A percentile compares a stretch with the other conserved stretches of the same genome.
These are phyloP conservation scores for Lithosia quadra DNA, from an alignment of 2,888 invertebrate species.

Conservation along the genomic window DNA sequence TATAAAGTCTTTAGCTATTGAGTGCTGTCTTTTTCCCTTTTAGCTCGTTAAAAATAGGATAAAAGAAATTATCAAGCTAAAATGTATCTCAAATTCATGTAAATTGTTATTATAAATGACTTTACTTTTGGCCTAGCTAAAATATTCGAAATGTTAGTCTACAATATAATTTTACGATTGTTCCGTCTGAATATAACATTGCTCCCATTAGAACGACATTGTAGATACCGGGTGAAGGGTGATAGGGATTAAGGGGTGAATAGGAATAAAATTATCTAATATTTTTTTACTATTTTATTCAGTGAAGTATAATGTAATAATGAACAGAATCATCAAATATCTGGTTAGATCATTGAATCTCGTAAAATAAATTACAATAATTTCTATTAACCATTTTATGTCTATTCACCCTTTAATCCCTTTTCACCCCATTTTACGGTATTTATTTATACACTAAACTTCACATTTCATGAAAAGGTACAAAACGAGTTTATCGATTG, in stretches of 20 bases:
- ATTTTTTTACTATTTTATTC: too few species aligned
- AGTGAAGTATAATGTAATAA: too few species aligned
- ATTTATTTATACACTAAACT: constrained; percentile 8
- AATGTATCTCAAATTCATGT: background rate
- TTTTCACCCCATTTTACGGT: background rate
- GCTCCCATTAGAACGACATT: too few species aligned
- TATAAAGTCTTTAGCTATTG: background rate
- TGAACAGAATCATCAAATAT: too few species aligned
- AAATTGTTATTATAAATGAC: background rate
- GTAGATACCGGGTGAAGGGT: too few species aligned
- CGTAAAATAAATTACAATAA: too few species aligned
- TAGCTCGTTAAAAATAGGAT: background rate
- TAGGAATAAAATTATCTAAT: too few species aligned
- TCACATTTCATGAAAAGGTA: constrained; percentile 56
- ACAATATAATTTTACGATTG: constrained; percentile 10
- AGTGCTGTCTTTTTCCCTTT: background rate
- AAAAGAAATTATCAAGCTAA: background rate
- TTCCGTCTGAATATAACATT: constrained; percentile 6
- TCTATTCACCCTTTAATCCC: background rate
- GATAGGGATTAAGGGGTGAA: too few species aligned
- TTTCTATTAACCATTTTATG: too few species aligned
- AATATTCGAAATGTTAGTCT: background rate
- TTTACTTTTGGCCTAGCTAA: background rate
- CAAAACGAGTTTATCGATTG: constrained; percentile 53
- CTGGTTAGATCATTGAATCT: too few species aligned